A percentile compares a stretch with the other conserved stretches of the same genome.
Evolutionary conservation across 2,113 vertebrate species (phyloP).

Genomic region (Murina feae): DNA sequence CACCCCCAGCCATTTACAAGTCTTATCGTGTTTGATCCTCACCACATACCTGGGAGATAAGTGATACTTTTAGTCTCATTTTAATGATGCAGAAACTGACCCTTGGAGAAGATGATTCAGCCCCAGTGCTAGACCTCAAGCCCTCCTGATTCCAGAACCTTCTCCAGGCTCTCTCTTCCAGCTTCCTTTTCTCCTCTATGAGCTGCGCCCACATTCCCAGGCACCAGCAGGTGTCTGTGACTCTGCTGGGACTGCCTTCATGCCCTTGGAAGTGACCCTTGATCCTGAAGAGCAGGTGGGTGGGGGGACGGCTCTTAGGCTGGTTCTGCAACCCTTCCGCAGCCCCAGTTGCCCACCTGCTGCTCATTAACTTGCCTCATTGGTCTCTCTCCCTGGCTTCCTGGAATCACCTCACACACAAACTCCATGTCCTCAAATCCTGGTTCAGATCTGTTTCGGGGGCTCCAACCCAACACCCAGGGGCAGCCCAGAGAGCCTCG

Average conservation of each 20-base stretch:
- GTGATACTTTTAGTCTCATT: not conserved
- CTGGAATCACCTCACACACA: not conserved
- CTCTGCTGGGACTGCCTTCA: not conserved
- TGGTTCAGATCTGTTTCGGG: not conserved
- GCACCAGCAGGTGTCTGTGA: not conserved
- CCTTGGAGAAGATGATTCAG: not conserved
- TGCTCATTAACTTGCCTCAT: not conserved
- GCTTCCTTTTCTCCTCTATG: too few species aligned
- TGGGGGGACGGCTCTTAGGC: not conserved
- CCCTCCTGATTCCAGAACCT: not conserved
- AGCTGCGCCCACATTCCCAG: not conserved
- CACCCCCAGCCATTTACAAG: not conserved
- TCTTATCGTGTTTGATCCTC: not conserved
- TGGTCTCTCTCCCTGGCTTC: not conserved
- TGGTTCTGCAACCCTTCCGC: accelerated
- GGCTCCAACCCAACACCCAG: not conserved
- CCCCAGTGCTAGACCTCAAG: not conserved
- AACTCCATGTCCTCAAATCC: not conserved
- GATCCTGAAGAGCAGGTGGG: not conserved
- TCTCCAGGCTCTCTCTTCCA: not conserved
- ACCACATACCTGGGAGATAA: not conserved
- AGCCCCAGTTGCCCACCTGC: not conserved
- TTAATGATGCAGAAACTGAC: not conserved
- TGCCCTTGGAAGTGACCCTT: not conserved
- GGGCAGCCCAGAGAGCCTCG: not conserved